A percentile compares a stretch with the other conserved stretches of the same genome.
phyloP scores from a whole-genome alignment of 2,113 vertebrate species.

The Cebidichthys violaceus region DNA sequence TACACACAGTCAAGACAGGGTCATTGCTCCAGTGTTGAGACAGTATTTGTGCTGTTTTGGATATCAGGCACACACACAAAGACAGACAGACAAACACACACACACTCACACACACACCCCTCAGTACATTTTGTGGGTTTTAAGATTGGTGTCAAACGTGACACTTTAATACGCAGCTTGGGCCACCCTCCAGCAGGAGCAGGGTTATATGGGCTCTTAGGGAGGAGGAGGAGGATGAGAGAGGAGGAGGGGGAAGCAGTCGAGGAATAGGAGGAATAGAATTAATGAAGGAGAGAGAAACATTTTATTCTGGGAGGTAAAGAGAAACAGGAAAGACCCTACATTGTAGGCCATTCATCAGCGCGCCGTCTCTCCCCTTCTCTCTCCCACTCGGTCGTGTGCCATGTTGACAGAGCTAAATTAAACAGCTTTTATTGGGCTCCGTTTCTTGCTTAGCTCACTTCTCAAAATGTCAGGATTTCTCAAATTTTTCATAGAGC shows the following conservation, averaged over 20 bases:
- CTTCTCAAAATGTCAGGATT: conserved; percentile 67
- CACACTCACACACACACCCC: conserved; percentile 1
- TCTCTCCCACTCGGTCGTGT: conserved; percentile 52
- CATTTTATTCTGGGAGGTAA: conserved; percentile 54
- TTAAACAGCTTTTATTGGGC: conserved; percentile 83
- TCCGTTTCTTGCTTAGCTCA: conserved; percentile 67
- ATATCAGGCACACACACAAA: conserved; percentile 17
- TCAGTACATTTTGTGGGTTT: conserved; percentile 43
- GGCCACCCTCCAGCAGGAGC: conserved; percentile 51
- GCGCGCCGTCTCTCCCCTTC: conserved; percentile 8
- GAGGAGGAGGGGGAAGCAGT: background rate
- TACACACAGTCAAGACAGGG: conserved; percentile 7
- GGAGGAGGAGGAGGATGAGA: background rate
- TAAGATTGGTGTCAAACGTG: conserved; percentile 61
- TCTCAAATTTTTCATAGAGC: conserved; percentile 54
- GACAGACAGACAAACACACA: background rate
- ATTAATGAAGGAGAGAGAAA: conserved; percentile 26
- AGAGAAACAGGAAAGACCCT: conserved; percentile 38
- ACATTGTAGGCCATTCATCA: conserved; percentile 68
- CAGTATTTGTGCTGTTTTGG: conserved; percentile 38
- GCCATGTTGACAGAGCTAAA: conserved; percentile 82
- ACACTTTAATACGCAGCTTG: conserved; percentile 69
- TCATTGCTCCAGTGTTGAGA: conserved; percentile 28
- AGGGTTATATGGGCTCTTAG: conserved; percentile 44
- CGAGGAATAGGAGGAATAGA: conserved; percentile 22